phyloP scores from a whole-genome alignment of 2,888 invertebrate genomes.

The Empis livida region DNA sequence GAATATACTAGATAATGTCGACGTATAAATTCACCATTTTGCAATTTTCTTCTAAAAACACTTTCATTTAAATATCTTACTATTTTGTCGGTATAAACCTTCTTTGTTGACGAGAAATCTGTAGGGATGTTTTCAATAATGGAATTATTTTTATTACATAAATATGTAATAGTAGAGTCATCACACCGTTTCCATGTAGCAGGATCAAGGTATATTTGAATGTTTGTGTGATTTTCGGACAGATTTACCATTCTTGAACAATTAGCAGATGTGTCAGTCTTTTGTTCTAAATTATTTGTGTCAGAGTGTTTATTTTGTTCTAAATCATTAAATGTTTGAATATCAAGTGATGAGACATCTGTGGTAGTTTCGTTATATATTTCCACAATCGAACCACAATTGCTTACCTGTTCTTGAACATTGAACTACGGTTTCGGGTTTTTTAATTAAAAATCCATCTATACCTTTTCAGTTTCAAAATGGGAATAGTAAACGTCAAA shows the following conservation, averaged over 20 bases:
- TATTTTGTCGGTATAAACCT: background rate
- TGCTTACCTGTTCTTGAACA: background rate
- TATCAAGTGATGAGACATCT: background rate
- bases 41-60: background rate
- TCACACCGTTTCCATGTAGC: conserved; percentile 1
- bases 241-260: background rate
- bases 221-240: background rate
- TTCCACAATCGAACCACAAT: background rate
- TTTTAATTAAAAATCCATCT: background rate
- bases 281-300: conserved; percentile 4
- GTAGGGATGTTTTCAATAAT: background rate
- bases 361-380: background rate
- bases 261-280: background rate
- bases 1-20: conserved; percentile 1
- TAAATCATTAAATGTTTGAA: conserved; percentile 1
- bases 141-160: background rate
- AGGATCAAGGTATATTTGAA: background rate
- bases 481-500: too few relatives aligned
- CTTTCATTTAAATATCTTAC: background rate
- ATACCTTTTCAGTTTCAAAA: too few relatives aligned
- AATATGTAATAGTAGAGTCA: background rate
- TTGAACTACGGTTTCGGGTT: background rate
- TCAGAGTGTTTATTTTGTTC: conserved; percentile 4
- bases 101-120: background rate
- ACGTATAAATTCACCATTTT: background rate